Evolutionary conservation across 2,113 vertebrate genomes (phyloP).

Genomic region (Pluvialis apricaria): DNA sequence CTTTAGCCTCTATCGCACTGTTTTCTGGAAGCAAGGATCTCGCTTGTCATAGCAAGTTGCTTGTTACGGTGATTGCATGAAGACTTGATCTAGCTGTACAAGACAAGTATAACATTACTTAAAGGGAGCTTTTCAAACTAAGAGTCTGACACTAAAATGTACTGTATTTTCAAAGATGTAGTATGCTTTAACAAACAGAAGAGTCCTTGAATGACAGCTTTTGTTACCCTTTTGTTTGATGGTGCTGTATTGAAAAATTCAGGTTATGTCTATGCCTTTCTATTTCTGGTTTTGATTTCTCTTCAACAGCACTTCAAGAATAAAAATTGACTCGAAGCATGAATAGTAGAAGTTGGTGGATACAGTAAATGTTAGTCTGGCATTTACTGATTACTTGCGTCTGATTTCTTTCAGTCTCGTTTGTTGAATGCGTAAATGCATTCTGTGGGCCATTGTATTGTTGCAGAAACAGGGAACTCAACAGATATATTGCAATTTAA

Average conservation of each 20-base stretch:
- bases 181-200: conserved; percentile 62
- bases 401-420: background rate
- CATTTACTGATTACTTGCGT: conserved; percentile 54
- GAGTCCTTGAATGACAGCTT: conserved; percentile 69
- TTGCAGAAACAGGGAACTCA: conserved; percentile 38
- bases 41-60: conserved; percentile 55
- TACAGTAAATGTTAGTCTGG: conserved; percentile 55
- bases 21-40: conserved; percentile 69
- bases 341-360: conserved; percentile 37
- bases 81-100: conserved; percentile 59
- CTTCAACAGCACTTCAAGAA: conserved; percentile 53
- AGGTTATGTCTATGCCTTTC: conserved; percentile 62
- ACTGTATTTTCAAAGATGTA: conserved; percentile 49
- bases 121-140: conserved; percentile 65
- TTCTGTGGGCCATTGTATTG: background rate
- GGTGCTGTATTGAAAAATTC: conserved; percentile 66
- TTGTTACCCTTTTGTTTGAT: conserved; percentile 68
- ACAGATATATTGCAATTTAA: background rate
- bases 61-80: conserved; percentile 61
- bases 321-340: conserved; percentile 43
- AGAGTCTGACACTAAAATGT: conserved; percentile 57
- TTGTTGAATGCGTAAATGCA: background rate
- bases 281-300: conserved; percentile 59
- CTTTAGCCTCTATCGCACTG: conserved; percentile 53
- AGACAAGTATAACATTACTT: conserved; percentile 67